Evolutionary conservation across 2,797 vertebrate species (phyloP), one percentile per base, ranked within the genome.

Genomic region (Synaphobranchus kaupii): DNA sequence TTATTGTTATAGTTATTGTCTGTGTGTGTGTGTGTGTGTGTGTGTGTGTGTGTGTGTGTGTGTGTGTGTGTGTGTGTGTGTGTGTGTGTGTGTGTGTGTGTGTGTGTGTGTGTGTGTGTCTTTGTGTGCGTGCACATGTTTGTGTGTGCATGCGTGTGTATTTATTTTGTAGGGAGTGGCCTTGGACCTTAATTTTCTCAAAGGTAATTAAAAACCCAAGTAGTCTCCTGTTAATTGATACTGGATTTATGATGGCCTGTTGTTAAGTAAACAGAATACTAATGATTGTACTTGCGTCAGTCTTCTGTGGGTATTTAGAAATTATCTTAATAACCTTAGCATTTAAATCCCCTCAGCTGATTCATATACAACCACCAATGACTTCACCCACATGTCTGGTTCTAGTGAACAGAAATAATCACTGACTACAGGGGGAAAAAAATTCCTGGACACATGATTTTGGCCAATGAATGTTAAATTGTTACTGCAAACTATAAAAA

Each of bases 171-270:
- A 25, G 22, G 66, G 66, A 28, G n/a, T 28, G 22, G 25, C 78
- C 34, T 34, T 25, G 39, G 17, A 47, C 39, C 78, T 17, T 39
- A 17, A 47, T 47, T 44, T 48, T 5, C 78, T 48, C 78, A 81
- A 81, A 25, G 39, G 78, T 81, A 48, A 81, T 81, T 81, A 81
- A 50, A 81, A 81, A 17, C 7, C 39, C 8, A 52, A 82, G 39
- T 39, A 48, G 25, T n/a, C 80, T 82, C 80, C 13, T 48, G 80
- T 52, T 82, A 82, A 82, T 82, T 82, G 80, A n/a, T 82, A 47
- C 47, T 17, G 17, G 47, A 82, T 73, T 82, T 82, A 82, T 48
- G 80, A 39, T 28, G 9, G 78, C 78, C 78, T 48, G 17, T 34
- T 81, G 78, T 81, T 81, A 44, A 22, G 39, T 8, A 81, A 81